phyloP scores from a whole-genome alignment of 1,140 invertebrate species.

The Hyposmocoma kahamanoa region DNA sequence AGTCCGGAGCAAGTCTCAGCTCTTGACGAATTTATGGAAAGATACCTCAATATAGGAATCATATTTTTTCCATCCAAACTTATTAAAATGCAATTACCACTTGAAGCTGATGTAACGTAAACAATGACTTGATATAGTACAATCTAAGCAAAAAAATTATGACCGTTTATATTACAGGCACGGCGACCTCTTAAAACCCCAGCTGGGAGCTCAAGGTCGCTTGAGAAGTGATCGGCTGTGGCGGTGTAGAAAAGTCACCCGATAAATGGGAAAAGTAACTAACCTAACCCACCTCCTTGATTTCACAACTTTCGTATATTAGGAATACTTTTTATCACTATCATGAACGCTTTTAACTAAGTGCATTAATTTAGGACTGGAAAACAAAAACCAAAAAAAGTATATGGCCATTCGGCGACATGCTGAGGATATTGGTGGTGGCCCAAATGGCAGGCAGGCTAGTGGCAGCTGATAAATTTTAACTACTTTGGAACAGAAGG shows the following conservation, averaged over 20 bases:
- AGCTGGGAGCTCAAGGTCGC: not conserved
- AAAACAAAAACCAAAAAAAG: not conserved
- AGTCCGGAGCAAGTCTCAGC: not conserved
- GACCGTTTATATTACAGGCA: too few relatives aligned
- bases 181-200: too few relatives aligned
- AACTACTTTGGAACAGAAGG: not conserved
- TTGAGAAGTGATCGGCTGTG: not conserved
- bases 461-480: too few relatives aligned
- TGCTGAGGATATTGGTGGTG: not conserved
- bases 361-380: not conserved
- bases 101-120: too few relatives aligned
- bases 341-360: too few relatives aligned
- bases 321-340: not conserved
- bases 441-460: not conserved
- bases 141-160: not conserved
- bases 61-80: too few relatives aligned
- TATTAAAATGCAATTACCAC: too few relatives aligned
- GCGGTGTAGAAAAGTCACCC: not conserved
- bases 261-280: not conserved
- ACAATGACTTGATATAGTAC: too few relatives aligned
- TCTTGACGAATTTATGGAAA: not conserved
- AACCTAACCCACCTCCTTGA: not conserved
- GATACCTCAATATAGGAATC: not conserved
- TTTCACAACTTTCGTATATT: not conserved
- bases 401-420: not conserved